phyloP scores from a whole-genome alignment of 2,797 vertebrate genomes.

The Eleutherodactylus coqui region DNA sequence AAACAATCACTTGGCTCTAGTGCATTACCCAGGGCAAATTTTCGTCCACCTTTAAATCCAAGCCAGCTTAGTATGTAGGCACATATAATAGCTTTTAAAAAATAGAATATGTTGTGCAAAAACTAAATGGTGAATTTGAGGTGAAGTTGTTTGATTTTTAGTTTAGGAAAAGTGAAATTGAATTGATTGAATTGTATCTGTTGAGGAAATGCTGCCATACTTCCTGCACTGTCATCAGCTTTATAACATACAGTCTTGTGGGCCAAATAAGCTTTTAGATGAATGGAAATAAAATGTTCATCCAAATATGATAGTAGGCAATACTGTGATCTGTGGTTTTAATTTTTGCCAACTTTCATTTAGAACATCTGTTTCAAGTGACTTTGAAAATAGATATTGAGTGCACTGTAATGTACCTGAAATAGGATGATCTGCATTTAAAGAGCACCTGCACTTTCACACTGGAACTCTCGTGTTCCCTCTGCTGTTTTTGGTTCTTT shows the following conservation, averaged over 20 bases:
- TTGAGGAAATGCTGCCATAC: not conserved
- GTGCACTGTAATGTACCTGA: not conserved
- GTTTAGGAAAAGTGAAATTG: not conserved
- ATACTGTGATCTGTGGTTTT: slow-evolving; percentile 1
- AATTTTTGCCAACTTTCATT: not conserved
- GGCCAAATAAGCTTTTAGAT: slow-evolving; percentile 24
- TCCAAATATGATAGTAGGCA: slow-evolving; percentile 19
- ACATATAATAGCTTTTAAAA: not conserved
- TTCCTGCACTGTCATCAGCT: slow-evolving; percentile 16
- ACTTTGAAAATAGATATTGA: not conserved
- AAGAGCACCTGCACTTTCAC: too few species aligned
- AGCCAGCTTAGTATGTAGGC: not conserved
- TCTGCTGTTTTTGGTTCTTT: too few species aligned
- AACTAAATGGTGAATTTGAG: not conserved
- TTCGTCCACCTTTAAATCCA: not conserved
- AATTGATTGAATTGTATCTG: slow-evolving; percentile 14
- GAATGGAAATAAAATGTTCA: slow-evolving; percentile 12
- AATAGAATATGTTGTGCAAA: not conserved
- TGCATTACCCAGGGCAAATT: not conserved
- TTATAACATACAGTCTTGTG: not conserved
- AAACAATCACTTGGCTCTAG: not conserved
- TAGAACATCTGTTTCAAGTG: slow-evolving; percentile 5
- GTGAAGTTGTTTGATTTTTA: slow-evolving; percentile 1
- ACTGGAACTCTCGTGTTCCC: too few species aligned
- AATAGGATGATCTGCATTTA: not conserved